These are phyloP conservation scores for Anoncus sp. DNA, from an alignment of 2,888 invertebrate species.

Conservation along the genomic window DNA sequence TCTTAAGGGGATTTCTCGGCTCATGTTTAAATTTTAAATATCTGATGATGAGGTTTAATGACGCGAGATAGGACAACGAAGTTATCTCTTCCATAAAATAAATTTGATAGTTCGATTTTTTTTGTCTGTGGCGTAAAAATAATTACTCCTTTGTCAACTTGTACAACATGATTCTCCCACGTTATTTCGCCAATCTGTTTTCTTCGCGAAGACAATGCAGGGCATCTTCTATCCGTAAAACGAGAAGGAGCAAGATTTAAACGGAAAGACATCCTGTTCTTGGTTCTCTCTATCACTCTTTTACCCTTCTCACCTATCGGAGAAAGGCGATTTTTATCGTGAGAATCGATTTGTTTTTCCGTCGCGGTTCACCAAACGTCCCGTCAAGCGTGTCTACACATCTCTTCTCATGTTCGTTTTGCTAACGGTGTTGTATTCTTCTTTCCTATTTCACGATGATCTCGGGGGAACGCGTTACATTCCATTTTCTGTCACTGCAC, in stretches of 20 bases:
- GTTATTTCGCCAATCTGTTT: constrained; percentile 30
- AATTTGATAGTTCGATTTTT: constrained; percentile 4
- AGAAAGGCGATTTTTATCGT: constrained; percentile 50
- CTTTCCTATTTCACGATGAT: constrained; percentile 26
- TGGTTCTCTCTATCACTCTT: neutral
- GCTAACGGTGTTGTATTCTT: neutral
- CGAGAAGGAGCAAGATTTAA: constrained; percentile 6
- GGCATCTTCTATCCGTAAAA: neutral
- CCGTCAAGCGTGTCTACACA: constrained; percentile 36
- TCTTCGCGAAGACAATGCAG: neutral
- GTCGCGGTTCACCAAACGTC: constrained; percentile 54
- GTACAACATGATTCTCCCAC: constrained; percentile 20
- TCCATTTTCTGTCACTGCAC: constrained; percentile 46
- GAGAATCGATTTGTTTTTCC: constrained; percentile 43
- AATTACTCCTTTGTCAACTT: neutral
- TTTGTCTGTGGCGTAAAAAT: neutral
- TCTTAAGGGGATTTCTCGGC: neutral
- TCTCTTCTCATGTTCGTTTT: constrained; percentile 21
- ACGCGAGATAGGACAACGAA: neutral
- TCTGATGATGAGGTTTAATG: neutral
- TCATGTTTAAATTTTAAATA: neutral
- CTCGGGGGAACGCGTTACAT: constrained; percentile 45
- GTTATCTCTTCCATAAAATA: neutral
- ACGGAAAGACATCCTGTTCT: constrained; percentile 29
- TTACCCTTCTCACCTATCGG: constrained; percentile 6